Base-by-base conservation (phyloP, 2,888 invertebrate genomes). In the Synanthedon formicaeformis region DNA sequence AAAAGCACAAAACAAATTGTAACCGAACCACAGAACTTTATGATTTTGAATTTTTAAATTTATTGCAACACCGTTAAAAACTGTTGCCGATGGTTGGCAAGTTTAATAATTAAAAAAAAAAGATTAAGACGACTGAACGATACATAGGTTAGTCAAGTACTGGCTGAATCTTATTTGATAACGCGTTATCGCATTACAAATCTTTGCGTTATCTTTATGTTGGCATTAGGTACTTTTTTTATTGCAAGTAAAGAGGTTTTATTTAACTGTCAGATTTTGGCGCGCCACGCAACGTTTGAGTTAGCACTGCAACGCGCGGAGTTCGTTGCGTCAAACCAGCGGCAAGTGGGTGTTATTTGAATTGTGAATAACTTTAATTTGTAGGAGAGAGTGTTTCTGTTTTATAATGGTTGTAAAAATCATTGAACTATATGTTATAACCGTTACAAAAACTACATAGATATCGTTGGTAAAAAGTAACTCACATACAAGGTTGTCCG, bases 301-400 rank as follows among this genome's bases (percentile, higher is more conserved):
- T 45, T 45, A 13, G 4, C 14, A 45, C 45, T 45, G 45, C 6
- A 45, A 14, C 14, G 45, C 45, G 50, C 51, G 48, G 50, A 18
- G 40, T 34, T 50, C 52, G 53, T 54, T 56, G 56, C 56, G 56
- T 56, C 56, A 56, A 52, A 51, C 14, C 40, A 50, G 13, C 45
- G 8, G 23, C 41, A 41, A 41, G 56, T 55, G 53, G 53, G 51
- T 51, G 51, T 56, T n/a, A 45, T 45, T 48, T 54, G 55, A 50
- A 52, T 55, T 16, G 55, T 52, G 53, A 54, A 56, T 53, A 45
- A 12, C n/a, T 45, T 45, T 45, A 45, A 45, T 45, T n/a, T 45
- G 13, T 14, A 12, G n/a, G 34, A 34, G 34, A 34, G 34, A 23
- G 23, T 23, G 23, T 23, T 23, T 23, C 23, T 34, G 10, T 34